Base-by-base conservation (phyloP, 1,140 invertebrate genomes). In the Leptinotarsa texana region DNA sequence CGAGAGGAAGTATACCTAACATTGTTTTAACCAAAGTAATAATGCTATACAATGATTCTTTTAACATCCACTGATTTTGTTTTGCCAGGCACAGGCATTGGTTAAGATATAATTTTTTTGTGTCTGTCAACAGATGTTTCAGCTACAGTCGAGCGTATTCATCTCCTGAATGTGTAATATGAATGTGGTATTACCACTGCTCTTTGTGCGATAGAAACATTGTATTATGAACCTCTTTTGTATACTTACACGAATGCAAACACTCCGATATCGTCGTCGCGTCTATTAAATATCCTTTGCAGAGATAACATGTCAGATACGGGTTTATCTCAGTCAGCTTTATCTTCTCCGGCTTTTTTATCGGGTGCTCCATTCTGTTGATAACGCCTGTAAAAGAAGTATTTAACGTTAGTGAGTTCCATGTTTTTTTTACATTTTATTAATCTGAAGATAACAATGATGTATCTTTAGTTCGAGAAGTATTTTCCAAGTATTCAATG, bases 241-340 rank as follows among this genome's bases (percentile, higher is more conserved):
- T 57, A 57, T 81, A 90, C 89, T 89, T 89, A 93, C 92, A 94
- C 13, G 94, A 93, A 87, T 95, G 94, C 72, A 95, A 87, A 87
- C 94, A 96, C 86, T 95, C 93, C 67, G 92, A 91, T 75, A 95
- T 93, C 2, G 94, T 94, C 4, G 93, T 95, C 48, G 94, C 94
- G 83, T 96, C 93, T 68, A 95, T 91, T 77, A 93, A 90, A 82
- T 95, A 95, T 67, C 94, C 94, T 72, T 90, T 87, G 84, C 94
- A 96, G 63, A 96, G 87, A 77, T 89, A 88, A 85, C 94, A 96
- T 21, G 90, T 91, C 69, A 96, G 85, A 80, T 93, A 91, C 13
- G 90, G 88, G 82, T 94, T 95, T 73, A 95, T 86, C 76, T 92
- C 91, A 57, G 87, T 87, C 73, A 94, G 84, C 79, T 86, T 81